These are phyloP conservation scores for Leucoptera coffeella DNA, from an alignment of 2,888 invertebrate genomes.

Conservation along the genomic window DNA sequence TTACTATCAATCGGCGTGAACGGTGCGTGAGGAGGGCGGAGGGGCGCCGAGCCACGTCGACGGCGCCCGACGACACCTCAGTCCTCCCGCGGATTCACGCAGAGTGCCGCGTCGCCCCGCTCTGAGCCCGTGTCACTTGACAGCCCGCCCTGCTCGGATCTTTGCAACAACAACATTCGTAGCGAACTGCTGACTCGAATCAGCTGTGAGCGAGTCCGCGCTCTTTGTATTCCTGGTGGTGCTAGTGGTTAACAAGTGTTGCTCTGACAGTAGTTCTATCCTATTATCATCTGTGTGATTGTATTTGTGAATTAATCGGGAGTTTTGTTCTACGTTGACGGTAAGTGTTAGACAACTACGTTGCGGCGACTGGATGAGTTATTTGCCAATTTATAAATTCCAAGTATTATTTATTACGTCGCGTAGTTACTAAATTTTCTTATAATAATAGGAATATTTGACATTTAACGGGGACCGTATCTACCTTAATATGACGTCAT, in stretches of 20 bases:
- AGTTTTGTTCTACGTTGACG: too few species aligned
- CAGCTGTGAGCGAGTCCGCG: constrained; percentile 21
- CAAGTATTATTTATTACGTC: too few species aligned
- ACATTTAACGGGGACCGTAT: too few species aligned
- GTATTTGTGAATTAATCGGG: constrained; percentile 44
- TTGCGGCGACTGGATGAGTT: too few species aligned
- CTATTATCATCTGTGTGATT: constrained; percentile 49
- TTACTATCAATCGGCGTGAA: too few species aligned
- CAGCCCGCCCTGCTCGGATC: constrained; percentile 10
- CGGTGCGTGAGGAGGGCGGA: constrained; percentile 11
- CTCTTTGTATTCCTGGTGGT: constrained; percentile 52
- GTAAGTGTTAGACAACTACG: too few species aligned
- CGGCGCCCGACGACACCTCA: constrained; percentile 18
- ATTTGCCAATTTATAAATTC: too few species aligned
- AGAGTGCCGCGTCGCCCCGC: too few species aligned
- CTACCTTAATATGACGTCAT: too few species aligned
- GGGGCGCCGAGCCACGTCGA: constrained; percentile 16
- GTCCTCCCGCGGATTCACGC: too few species aligned
- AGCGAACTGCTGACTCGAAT: constrained; percentile 8
- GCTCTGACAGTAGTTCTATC: constrained; percentile 37
- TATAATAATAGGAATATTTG: too few species aligned
- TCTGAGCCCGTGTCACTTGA: constrained; percentile 12
- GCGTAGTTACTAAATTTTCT: too few species aligned
- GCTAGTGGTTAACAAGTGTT: constrained; percentile 52
- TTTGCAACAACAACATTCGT: constrained; percentile 11